Evolutionary conservation across 2,113 vertebrate genomes (phyloP).

Genomic region (Lagopus muta): DNA sequence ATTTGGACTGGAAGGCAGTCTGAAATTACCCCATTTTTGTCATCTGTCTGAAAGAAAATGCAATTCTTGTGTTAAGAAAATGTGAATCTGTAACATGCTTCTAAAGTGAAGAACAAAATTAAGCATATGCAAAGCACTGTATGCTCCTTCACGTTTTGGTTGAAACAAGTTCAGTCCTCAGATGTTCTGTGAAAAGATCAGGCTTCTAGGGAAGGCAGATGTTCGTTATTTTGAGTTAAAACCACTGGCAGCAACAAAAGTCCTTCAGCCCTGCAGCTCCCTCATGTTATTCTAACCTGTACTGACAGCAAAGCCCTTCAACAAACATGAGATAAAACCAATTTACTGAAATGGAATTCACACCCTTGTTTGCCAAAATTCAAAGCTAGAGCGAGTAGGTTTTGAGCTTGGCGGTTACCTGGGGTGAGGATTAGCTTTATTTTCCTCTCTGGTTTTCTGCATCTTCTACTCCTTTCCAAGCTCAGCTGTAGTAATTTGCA

Average conservation of each 20-base stretch:
- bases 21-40: background rate
- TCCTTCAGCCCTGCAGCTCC: background rate
- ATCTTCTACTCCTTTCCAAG: background rate
- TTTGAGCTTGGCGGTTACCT: background rate
- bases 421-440: background rate
- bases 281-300: background rate
- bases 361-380: background rate
- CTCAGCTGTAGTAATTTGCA: background rate
- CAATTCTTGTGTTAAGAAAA: background rate
- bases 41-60: background rate
- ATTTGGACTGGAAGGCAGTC: background rate
- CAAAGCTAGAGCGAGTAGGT: background rate
- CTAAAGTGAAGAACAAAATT: background rate
- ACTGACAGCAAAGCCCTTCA: background rate
- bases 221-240: background rate
- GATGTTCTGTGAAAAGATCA: background rate
- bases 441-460: background rate
- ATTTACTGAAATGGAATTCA: background rate
- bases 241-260: background rate
- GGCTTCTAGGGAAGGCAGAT: background rate
- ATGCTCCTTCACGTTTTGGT: background rate
- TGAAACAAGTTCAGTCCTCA: background rate
- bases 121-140: background rate
- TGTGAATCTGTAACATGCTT: background rate
- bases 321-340: background rate